Conservation (phyloP, 2,888 invertebrate species). For the Girardia tigrina region DNA sequence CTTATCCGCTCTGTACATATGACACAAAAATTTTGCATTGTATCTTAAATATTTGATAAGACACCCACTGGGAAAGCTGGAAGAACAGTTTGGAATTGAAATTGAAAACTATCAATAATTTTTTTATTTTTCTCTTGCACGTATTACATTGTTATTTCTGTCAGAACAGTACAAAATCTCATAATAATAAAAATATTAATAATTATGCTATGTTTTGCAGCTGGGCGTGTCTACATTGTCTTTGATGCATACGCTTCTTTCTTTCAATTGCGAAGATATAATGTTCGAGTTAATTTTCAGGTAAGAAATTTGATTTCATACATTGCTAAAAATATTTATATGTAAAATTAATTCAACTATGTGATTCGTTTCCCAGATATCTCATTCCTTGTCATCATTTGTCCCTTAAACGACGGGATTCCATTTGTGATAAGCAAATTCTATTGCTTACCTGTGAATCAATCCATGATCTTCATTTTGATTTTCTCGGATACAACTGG, state of each 20-base stretch:
- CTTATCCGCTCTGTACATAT: no score
- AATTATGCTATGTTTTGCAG: slow-evolving; percentile 40
- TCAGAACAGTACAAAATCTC: no score
- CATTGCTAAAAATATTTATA: not conserved
- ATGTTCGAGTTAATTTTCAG: slow-evolving; percentile 71
- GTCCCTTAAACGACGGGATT: not conserved
- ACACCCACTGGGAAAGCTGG: no score
- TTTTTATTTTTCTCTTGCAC: no score
- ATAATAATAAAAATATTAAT: not conserved
- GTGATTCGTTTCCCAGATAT: no score
- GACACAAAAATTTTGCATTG: no score
- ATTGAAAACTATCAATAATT: no score
- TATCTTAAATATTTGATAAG: no score
- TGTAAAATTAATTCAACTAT: not conserved
- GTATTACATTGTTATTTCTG: no score
- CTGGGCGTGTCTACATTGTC: slow-evolving; percentile 71
- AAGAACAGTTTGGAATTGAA: no score
- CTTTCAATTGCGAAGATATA: slow-evolving; percentile 83
- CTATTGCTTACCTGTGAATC: not conserved
- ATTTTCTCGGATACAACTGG: not conserved
- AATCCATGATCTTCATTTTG: not conserved
- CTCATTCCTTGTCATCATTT: slow-evolving; percentile 67
- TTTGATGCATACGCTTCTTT: slow-evolving; percentile 67
- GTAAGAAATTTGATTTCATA: no score
- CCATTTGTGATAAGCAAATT: not conserved